Evolutionary conservation across 2,797 vertebrate species (phyloP).

Genomic region (Australoheros facetus): DNA sequence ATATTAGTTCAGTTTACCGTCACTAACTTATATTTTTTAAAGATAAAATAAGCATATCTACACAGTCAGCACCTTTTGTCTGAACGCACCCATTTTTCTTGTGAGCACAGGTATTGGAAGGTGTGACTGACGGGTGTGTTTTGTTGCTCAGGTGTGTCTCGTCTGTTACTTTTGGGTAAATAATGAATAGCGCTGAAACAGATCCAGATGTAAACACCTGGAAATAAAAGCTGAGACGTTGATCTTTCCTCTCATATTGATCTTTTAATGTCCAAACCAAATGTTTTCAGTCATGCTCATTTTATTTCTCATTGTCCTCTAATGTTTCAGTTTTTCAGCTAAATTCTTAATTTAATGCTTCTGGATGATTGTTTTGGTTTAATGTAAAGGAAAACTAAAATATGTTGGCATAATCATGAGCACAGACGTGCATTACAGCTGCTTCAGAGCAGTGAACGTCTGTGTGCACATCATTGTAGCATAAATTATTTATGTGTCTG

Average conservation of each 20-base stretch:
- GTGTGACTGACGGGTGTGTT: too few species aligned
- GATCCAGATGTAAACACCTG: too few species aligned
- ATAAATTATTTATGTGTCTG: conserved; percentile 14
- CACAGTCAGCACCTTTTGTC: too few species aligned
- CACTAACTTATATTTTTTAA: neutral
- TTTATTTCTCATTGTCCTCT: rapidly evolving
- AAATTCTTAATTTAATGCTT: neutral
- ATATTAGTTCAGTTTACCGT: neutral
- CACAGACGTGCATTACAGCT: neutral
- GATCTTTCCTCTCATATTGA: too few species aligned
- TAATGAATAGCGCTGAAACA: too few species aligned
- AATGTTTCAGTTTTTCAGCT: neutral
- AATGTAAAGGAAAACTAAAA: neutral
- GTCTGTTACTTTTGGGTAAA: too few species aligned
- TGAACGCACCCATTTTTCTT: too few species aligned
- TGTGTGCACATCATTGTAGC: neutral
- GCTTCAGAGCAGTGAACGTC: neutral
- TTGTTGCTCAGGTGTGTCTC: too few species aligned
- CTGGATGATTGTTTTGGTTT: neutral
- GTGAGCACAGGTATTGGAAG: too few species aligned
- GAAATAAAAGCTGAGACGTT: too few species aligned
- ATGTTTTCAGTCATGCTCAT: too few species aligned
- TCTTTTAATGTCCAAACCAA: too few species aligned
- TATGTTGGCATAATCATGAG: neutral
- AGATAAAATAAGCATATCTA: neutral